A percentile compares a stretch with the other conserved stretches of the same genome.
Conservation (phyloP, 2,113 vertebrate genomes). For the Eupsittula cactorum region DNA sequence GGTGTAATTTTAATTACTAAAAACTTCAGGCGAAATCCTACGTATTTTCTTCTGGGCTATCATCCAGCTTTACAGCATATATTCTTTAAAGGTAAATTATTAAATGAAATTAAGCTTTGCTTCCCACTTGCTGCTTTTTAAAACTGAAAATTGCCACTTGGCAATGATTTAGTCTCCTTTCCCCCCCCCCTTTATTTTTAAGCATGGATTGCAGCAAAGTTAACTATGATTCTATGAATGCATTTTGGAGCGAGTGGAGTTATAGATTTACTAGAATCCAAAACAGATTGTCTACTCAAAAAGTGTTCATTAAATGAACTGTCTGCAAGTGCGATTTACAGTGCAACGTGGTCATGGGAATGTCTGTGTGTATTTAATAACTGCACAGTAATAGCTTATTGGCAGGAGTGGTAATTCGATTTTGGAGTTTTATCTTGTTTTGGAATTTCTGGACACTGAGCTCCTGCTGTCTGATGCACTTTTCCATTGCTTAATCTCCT, state of each 20-base stretch:
- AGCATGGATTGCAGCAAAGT: not conserved
- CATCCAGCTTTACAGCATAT: constrained; percentile 6
- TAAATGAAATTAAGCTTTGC: constrained; percentile 28
- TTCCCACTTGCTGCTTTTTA: constrained; percentile 26
- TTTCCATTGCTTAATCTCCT: constrained; percentile 58
- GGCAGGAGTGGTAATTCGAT: constrained; percentile 66
- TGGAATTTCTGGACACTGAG: constrained; percentile 66
- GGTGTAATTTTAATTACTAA: constrained; percentile 33
- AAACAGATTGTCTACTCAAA: constrained; percentile 58
- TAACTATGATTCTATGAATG: not conserved
- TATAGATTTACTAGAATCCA: constrained; percentile 23
- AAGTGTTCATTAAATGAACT: constrained; percentile 55
- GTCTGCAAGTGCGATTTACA: constrained; percentile 67
- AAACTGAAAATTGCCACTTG: constrained; percentile 35
- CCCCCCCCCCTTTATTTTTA: not conserved
- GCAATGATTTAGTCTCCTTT: not conserved
- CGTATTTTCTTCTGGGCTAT: constrained; percentile 18
- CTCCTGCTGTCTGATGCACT: constrained; percentile 61
- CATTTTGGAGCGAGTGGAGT: not conserved
- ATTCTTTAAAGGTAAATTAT: constrained; percentile 47
- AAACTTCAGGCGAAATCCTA: not conserved
- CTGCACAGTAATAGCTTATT: constrained; percentile 36
- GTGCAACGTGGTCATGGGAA: constrained; percentile 35
- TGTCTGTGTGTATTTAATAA: constrained; percentile 50
- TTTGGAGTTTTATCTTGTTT: constrained; percentile 66